Evolutionary conservation across 2,888 invertebrate genomes (phyloP).

Genomic region (Drosophila mercatorum): DNA sequence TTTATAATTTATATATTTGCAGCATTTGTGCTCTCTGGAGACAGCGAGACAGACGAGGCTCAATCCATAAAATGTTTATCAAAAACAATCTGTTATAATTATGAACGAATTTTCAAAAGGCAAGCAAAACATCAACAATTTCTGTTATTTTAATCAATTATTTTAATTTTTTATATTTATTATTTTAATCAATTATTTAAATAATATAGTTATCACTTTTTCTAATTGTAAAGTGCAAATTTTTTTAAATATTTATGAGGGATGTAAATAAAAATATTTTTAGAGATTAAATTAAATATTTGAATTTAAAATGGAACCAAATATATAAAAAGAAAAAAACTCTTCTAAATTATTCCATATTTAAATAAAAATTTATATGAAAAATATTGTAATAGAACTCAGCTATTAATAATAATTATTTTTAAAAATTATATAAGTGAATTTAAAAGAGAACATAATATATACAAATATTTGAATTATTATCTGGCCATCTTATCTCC

Average conservation of each 20-base stretch:
- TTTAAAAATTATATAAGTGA: background rate
- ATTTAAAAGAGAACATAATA: background rate
- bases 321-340: too few relatives aligned
- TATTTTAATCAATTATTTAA: background rate
- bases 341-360: too few relatives aligned
- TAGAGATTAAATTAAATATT: background rate
- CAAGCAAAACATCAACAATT: background rate
- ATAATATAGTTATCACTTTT: too few relatives aligned
- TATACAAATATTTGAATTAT: background rate
- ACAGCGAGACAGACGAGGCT: background rate
- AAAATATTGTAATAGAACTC: too few relatives aligned
- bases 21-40: constrained; percentile 11
- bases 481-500: too few relatives aligned
- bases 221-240: background rate
- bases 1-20: constrained; percentile 54
- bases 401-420: background rate
- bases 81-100: constrained; percentile 10
- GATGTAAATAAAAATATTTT: background rate
- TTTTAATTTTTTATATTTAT: background rate
- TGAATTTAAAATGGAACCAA: background rate
- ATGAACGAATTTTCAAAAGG: background rate
- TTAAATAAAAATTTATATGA: too few relatives aligned
- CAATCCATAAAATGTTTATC: background rate
- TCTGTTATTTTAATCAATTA: background rate
- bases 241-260: background rate